Base-by-base conservation (phyloP, 2,888 invertebrate species). In the Pristionchus maxplancki region DNA sequence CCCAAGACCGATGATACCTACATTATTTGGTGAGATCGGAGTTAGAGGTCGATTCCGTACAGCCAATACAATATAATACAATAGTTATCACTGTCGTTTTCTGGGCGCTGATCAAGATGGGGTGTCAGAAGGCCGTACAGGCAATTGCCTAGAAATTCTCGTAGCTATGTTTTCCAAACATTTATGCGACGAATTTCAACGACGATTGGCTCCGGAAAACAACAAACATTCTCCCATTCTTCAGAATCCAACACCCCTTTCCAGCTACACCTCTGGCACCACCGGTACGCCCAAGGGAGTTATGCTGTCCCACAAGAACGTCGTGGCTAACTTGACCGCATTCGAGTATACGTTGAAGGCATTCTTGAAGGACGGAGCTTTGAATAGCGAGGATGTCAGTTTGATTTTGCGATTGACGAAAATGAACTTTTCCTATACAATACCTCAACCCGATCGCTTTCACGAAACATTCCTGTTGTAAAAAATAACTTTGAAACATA, bases 201-300 rank as follows among this genome's bases (percentile, higher is more conserved):
- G n/a, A n/a, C n/a, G n/a, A n/a, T n/a, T n/a, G n/a, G n/a, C n/a
- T n/a, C n/a, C n/a, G n/a, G n/a, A n/a, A n/a, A n/a, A n/a, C n/a
- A n/a, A n/a, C n/a, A n/a, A n/a, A n/a, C n/a, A n/a, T n/a, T n/a
- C n/a, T n/a, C n/a, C n/a, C n/a, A n/a, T n/a, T n/a, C n/a, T n/a
- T n/a, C n/a, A n/a, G n/a, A n/a, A n/a, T n/a, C n/a, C n/a, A n/a
- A n/a, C n/a, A n/a, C 53, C 4, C 28, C n/a, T 81, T 86, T 90
- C 95, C 88, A 94, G 92, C 89, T 95, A 95, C 89, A 95, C 95
- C 2, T 92, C 92, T 81, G 95, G 95, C 50, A 98, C 98, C 9
- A 98, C 98, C 17, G 99, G 98, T 8, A 97, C 97, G 3, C 98
- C 98, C 3, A 98, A 99, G 95, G 99, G 99, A 85, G 98, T 97